phyloP scores from a whole-genome alignment of 92 coral and sea anemone genomes.

The Phenganax subtilis region DNA sequence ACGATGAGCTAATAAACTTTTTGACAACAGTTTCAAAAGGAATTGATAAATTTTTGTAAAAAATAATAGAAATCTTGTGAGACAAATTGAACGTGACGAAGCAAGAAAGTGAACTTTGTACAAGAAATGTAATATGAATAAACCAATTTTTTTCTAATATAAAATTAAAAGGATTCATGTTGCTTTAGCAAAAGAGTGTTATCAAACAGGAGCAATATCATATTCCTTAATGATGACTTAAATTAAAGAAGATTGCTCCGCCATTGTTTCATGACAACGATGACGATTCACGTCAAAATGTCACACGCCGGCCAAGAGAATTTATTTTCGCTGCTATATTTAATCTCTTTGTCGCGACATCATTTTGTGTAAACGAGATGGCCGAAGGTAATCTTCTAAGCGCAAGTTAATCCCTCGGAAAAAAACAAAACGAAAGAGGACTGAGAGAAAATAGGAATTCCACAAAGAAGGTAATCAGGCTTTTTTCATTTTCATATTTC shows the following conservation, averaged over 20 bases:
- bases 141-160: too few species aligned
- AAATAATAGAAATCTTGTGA: too few species aligned
- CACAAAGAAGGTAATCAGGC: not conserved
- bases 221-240: too few species aligned
- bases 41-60: too few species aligned
- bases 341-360: conserved; percentile 39
- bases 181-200: too few species aligned
- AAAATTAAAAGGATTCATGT: too few species aligned
- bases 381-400: conserved; percentile 34
- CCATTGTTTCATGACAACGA: conserved; percentile 1
- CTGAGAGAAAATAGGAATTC: not conserved
- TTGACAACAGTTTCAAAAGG: too few species aligned
- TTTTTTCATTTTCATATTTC: conserved; percentile 9
- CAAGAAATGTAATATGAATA: too few species aligned
- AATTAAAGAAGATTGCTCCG: not conserved
- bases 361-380: not conserved
- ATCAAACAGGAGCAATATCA: too few species aligned
- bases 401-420: conserved; percentile 17
- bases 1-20: too few species aligned
- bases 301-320: not conserved
- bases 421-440: not conserved
- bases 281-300: not conserved
- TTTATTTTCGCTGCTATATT: conserved; percentile 8
- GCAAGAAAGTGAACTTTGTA: too few species aligned
- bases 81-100: too few species aligned